Percentiles rank a stretch among this genome's conserved stretches.
phyloP scores from a whole-genome alignment of 2,888 invertebrate genomes.

The Drosophila affinis region DNA sequence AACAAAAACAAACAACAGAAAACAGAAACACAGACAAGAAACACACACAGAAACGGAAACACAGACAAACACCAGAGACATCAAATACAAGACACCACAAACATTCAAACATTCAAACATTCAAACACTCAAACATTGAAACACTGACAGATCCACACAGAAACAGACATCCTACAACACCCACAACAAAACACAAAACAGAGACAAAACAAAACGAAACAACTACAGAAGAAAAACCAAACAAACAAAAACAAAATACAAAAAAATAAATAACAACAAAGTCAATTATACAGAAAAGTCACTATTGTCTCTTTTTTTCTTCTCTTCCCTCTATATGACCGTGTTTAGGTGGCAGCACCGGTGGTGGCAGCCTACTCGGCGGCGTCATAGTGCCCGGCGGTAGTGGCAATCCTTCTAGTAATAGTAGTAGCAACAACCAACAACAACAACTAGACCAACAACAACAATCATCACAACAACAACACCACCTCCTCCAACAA shows the following conservation, averaged over 20 bases:
- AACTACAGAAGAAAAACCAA: conserved; percentile 40
- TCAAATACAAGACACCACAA: conserved; percentile 11
- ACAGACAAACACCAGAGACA: conserved; percentile 4
- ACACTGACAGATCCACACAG: conserved; percentile 16
- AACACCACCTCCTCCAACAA: conserved; percentile 52
- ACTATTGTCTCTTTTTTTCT: conserved; percentile 85
- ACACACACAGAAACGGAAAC: conserved; percentile 38
- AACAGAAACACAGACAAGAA: conserved; percentile 37
- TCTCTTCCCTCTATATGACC: conserved; percentile 84
- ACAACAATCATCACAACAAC: conserved; percentile 65
- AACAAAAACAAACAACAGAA: conserved; percentile 36
- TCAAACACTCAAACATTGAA: neutral
- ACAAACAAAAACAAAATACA: conserved; percentile 42
- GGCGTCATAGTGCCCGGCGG: conserved; percentile 84
- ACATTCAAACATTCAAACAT: conserved; percentile 36
- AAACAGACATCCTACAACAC: conserved; percentile 32
- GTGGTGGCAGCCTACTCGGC: conserved; percentile 80
- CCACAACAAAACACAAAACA: conserved; percentile 16
- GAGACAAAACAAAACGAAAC: conserved; percentile 33
- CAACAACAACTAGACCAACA: conserved; percentile 78
- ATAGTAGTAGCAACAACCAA: conserved; percentile 80
- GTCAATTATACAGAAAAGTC: conserved; percentile 84
- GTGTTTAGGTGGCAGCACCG: conserved; percentile 84
- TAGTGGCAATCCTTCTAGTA: conserved; percentile 82
- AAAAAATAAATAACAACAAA: conserved; percentile 60